Base-by-base conservation (phyloP, 2,888 invertebrate species). In the Mimachlamys varia region DNA sequence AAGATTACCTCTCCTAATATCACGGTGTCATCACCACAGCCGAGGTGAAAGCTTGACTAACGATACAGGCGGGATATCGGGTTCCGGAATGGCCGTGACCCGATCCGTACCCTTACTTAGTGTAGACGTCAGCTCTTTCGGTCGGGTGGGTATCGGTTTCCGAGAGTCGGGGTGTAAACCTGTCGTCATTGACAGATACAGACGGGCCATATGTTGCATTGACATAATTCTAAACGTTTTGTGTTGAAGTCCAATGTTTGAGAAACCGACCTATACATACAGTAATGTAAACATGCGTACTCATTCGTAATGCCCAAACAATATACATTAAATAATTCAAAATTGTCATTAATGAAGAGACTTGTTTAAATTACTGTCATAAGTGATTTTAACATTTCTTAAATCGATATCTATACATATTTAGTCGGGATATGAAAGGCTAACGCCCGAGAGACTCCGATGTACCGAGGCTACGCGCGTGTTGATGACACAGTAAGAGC, bases 11-110 rank as follows among this genome's bases (percentile, higher is more conserved):
- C 33, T 1, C 27, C 33, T 76, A 76, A 76, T 76, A 76, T 17
- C 76, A 76, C 15, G 33, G 76, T 76, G 76, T 76, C 76, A 27
- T 76, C 76, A 76, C 76, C 76, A 76, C 76, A 22, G 33, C 2
- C 33, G 76, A 76, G 76, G 76, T 76, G 76, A 76, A 76, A 76
- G 76, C 76, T 76, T 33, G 27, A 33, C 76, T 33, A 33, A 76
- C 76, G 33, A 76, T 76, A 76, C 76, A 76, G 22, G 12, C 27
- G 7, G 27, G 15, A 33, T 76, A 76, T 76, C 76, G 33, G 76
- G 33, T 76, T 76, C 76, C 76, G 76, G 76, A 76, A 33, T 27
- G 76, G 76, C 76, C 76, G 33, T 76, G 76, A 76, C 76, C 76
- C 76, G 33, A 76, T 76, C 76, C 76, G 76, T 76, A 76, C 76